Conservation (phyloP, 2,113 vertebrate species). For the Poecile atricapillus region DNA sequence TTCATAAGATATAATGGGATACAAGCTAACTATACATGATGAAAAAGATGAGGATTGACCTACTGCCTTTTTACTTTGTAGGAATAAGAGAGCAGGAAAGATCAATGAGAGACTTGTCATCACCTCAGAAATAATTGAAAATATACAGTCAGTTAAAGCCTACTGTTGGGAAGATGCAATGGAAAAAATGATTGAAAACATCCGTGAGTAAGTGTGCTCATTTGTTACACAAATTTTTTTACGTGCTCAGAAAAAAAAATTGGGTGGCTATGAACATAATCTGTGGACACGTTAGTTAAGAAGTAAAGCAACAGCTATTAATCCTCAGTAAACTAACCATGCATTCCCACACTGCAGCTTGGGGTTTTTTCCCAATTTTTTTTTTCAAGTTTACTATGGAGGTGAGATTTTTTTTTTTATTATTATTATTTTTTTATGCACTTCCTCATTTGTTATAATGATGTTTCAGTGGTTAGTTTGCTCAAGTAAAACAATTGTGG, state of each 20-base stretch:
- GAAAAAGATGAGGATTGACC: not conserved
- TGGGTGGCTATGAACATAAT: not conserved
- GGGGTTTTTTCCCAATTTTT: not conserved
- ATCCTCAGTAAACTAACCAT: not conserved
- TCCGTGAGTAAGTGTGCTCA: constrained; percentile 88
- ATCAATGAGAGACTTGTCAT: constrained; percentile 93
- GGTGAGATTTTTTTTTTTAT: not conserved
- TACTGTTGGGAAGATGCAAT: constrained; percentile 99
- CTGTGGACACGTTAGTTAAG: not conserved
- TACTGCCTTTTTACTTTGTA: constrained; percentile 61
- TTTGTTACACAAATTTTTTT: not conserved
- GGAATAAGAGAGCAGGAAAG: constrained; percentile 85
- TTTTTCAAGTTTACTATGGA: not conserved
- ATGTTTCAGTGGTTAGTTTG: constrained; percentile 30
- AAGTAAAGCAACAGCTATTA: constrained; percentile 3
- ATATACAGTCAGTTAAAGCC: constrained; percentile 95
- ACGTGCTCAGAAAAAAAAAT: not conserved
- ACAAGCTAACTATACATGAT: not conserved
- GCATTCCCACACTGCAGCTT: constrained; percentile 6
- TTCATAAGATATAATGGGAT: not conserved
- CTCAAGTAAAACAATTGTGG: not conserved
- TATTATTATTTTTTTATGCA: not conserved
- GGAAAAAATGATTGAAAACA: constrained; percentile 93
- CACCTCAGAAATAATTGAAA: constrained; percentile 96
- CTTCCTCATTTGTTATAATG: constrained; percentile 40